Conservation (phyloP, 1,140 invertebrate genomes). For the Teleogryllus occipitalis region DNA sequence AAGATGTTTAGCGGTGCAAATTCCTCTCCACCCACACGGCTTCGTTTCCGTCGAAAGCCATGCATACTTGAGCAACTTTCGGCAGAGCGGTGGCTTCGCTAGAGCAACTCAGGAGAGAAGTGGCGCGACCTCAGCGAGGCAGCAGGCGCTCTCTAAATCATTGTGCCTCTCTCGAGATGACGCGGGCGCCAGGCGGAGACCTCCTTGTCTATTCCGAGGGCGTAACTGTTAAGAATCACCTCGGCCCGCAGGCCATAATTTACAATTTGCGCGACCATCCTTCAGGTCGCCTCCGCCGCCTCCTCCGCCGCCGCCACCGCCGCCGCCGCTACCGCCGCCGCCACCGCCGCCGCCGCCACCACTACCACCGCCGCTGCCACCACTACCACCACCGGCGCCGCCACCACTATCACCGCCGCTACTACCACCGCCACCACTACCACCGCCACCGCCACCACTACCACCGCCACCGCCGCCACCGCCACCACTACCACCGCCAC, state of each 20-base stretch:
- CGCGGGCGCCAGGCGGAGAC: neutral
- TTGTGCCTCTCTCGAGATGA: neutral
- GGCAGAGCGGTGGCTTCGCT: neutral
- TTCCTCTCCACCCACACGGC: neutral
- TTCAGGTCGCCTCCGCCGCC: neutral
- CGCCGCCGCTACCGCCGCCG: too few species aligned
- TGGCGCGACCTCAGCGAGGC: neutral
- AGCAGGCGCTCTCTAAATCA: neutral
- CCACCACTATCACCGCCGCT: too few species aligned
- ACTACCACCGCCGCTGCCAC: too few species aligned
- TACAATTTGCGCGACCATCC: neutral
- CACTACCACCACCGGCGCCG: too few species aligned
- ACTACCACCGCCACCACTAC: too few species aligned
- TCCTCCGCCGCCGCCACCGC: too few species aligned
- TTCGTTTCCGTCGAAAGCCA: neutral
- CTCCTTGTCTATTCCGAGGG: neutral
- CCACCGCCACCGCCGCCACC: too few species aligned
- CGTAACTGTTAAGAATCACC: neutral
- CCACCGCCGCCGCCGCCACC: too few species aligned
- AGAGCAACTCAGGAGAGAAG: neutral
- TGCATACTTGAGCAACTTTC: neutral
- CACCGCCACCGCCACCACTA: too few species aligned
- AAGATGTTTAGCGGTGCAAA: neutral
- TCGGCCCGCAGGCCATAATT: neutral
- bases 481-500: too few species aligned